A percentile compares a stretch with the other conserved stretches of the same genome.
phyloP scores from a whole-genome alignment of 2,113 vertebrate genomes.

The Proteles cristata region DNA sequence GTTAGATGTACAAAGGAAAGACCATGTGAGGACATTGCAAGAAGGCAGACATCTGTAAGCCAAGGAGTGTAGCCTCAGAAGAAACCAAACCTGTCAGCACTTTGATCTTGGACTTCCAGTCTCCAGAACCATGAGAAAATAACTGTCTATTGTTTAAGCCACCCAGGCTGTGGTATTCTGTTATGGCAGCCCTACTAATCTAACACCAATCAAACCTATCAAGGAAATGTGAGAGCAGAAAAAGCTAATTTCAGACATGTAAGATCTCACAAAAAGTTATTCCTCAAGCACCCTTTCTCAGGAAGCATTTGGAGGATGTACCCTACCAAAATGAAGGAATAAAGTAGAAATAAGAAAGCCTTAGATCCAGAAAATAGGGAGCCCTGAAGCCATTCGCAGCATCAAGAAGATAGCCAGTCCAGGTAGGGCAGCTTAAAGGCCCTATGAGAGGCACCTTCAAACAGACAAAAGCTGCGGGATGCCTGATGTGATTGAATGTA shows the following conservation, averaged over 20 bases:
- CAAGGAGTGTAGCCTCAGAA: not conserved
- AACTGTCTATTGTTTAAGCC: not conserved
- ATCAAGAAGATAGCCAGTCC: not conserved
- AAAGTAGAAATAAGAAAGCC: not conserved
- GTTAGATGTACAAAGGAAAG: not conserved
- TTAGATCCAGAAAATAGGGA: not conserved
- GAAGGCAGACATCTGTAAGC: not conserved
- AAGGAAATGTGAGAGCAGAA: not conserved
- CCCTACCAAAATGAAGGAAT: not conserved
- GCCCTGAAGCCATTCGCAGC: too few relatives aligned
- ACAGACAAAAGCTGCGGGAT: not conserved
- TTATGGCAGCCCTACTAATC: not conserved
- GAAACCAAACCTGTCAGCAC: too few relatives aligned
- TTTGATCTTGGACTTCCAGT: not conserved
- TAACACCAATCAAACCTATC: not conserved
- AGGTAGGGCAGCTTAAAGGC: not conserved
- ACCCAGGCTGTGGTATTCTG: not conserved
- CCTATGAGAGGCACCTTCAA: too few relatives aligned
- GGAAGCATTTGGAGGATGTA: not conserved
- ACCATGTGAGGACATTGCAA: not conserved
- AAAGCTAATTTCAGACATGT: not conserved
- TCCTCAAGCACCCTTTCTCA: not conserved
- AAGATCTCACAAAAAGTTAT: not conserved
- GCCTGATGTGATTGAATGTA: not conserved
- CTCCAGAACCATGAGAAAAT: not conserved